Evolutionary conservation across 2,888 invertebrate species (phyloP), one percentile per base, ranked within the genome.

Genomic region (Xiphydria camelus): DNA sequence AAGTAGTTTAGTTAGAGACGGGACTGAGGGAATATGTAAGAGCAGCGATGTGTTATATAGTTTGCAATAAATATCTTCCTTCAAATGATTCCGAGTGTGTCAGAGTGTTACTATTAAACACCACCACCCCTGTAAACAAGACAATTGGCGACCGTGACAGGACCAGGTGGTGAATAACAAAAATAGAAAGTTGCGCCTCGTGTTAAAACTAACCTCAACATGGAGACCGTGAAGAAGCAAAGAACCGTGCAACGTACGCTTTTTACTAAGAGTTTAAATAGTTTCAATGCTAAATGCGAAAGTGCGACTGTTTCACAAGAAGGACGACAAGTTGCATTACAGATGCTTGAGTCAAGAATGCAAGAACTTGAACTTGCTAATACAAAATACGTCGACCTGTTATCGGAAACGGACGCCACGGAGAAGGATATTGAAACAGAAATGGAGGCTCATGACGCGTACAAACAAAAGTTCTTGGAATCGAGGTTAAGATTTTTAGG

Each of bases 381-480:
- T 21, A 19, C 40, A 5, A 44, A 36, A 10, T 48, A 41, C 29
- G 4, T 49, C 2, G 44, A 51, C 2, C 35, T 29, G 12, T 22
- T 51, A 17, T 14, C 43, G 5, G 32, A 29, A 5, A 14, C 42
- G 3, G 42, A 32, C 2, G 31, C 17, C 1, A 12, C n/a, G 7
- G 38, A 36, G 7, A 23, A 23, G 3, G 29, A 18, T 9, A 44
- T 49, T 12, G 38, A 22, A 7, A 18, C 17, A 12, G 51, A 51
- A 45, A 54, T 51, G 9, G 44, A 45, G 32, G 34, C 43, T 1
- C 49, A 47, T 18, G 54, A 54, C 15, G 29, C 12, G 9, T 53
- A 53, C 29, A 34, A 45, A 32, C 14, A 4, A 7, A 18, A 45
- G 19, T 45, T 32, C 31, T 20, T 38, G 12, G 2, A 2, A 22